Evolutionary conservation across 2,113 vertebrate genomes (phyloP).

Genomic region (Conger conger): DNA sequence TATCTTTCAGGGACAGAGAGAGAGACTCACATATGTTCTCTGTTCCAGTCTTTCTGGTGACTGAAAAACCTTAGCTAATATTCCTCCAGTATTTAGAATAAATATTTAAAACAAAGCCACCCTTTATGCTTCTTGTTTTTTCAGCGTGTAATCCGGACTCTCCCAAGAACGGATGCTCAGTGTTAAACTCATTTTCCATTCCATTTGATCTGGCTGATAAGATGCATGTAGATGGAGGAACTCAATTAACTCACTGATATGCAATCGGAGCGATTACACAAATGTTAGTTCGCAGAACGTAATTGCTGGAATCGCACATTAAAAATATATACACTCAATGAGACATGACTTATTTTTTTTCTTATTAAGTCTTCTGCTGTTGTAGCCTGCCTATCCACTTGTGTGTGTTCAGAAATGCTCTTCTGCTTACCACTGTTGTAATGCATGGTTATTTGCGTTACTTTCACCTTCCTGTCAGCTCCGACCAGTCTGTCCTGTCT

Average conservation of each 20-base stretch:
- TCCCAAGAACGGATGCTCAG: not conserved
- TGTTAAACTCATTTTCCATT: not conserved
- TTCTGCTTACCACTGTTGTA: too few relatives aligned
- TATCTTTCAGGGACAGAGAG: not conserved
- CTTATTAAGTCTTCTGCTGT: too few relatives aligned
- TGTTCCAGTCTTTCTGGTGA: not conserved
- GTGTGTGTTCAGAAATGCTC: too few relatives aligned
- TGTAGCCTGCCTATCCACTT: too few relatives aligned
- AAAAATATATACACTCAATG: too few relatives aligned
- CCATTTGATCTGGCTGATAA: not conserved
- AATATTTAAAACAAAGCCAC: not conserved
- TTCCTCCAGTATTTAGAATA: slow-evolving; percentile 1
- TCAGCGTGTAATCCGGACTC: not conserved
- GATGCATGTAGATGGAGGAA: not conserved
- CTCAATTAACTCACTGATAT: not conserved
- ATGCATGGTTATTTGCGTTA: too few relatives aligned
- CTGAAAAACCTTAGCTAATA: not conserved
- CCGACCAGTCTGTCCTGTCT: too few relatives aligned
- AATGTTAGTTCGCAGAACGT: not conserved
- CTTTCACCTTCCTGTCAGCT: too few relatives aligned
- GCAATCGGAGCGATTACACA: not conserved
- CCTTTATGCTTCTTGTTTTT: not conserved
- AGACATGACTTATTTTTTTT: too few relatives aligned
- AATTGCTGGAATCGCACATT: not conserved
- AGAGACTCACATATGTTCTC: not conserved